phyloP scores from a whole-genome alignment of 2,888 invertebrate species.

The Nemurella pictetii region DNA sequence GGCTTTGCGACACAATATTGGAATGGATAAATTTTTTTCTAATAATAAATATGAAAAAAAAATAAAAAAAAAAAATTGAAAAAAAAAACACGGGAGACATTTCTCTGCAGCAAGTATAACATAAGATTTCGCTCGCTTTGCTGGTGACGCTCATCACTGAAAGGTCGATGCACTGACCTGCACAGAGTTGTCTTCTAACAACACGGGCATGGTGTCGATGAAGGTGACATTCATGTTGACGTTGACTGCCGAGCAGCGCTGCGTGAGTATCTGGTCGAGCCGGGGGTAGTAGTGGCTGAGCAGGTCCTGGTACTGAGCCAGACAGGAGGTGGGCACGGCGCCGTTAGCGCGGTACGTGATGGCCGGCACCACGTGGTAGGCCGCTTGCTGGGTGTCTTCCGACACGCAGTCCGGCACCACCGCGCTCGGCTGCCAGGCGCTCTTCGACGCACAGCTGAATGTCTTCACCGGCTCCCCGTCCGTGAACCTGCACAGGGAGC shows the following conservation, averaged over 20 bases:
- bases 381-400: constrained; percentile 93
- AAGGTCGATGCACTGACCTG: constrained; percentile 52
- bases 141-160: no score
- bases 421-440: constrained; percentile 83
- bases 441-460: constrained; percentile 79
- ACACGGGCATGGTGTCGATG: constrained; percentile 75
- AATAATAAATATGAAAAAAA: no score
- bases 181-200: constrained; percentile 84
- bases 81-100: no score
- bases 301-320: constrained; percentile 82
- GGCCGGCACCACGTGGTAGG: constrained; percentile 85
- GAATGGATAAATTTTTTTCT: no score
- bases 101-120: no score
- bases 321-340: constrained; percentile 81
- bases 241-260: constrained; percentile 91
- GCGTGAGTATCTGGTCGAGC: constrained; percentile 80
- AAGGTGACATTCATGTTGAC: constrained; percentile 94
- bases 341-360: constrained; percentile 88
- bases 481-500: constrained; percentile 73
- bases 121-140: no score
- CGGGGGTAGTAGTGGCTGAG: constrained; percentile 78
- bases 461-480: constrained; percentile 87
- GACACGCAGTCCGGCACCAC: constrained; percentile 95
- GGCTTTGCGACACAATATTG: no score
- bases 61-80: no score